Evolutionary conservation across 2,888 invertebrate genomes (phyloP).

Genomic region (Dione vanillae): DNA sequence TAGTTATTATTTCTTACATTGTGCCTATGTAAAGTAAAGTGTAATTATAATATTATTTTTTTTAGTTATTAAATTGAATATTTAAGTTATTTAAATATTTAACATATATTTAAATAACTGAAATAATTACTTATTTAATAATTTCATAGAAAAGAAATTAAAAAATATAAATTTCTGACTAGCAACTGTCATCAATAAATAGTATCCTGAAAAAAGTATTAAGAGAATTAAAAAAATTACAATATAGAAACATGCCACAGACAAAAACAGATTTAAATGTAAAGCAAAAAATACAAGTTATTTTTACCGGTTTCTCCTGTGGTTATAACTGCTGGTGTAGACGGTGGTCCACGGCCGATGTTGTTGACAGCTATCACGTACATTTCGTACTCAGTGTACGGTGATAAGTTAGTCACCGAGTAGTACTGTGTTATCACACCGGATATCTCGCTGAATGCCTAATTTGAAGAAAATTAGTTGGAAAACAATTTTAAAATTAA

Average conservation of each 20-base stretch:
- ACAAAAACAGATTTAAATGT: not conserved
- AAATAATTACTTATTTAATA: too few relatives aligned
- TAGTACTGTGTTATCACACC: constrained; percentile 97
- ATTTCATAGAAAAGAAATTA: too few relatives aligned
- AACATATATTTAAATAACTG: too few relatives aligned
- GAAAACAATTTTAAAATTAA: too few relatives aligned
- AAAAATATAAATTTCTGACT: not conserved
- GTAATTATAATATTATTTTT: too few relatives aligned
- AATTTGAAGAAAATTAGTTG: constrained; percentile 9
- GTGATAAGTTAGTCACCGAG: constrained; percentile 94
- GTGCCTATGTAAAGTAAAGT: too few relatives aligned
- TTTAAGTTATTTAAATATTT: too few relatives aligned
- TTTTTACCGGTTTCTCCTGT: constrained; percentile 97
- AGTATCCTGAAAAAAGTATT: constrained; percentile 5
- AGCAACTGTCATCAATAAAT: not conserved
- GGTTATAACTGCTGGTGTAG: constrained; percentile 94
- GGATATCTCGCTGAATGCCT: constrained; percentile 96
- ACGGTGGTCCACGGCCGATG: constrained; percentile 96
- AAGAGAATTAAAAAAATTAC: not conserved
- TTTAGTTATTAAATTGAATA: too few relatives aligned
- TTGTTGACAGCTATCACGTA: constrained; percentile 97
- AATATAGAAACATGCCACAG: constrained; percentile 20
- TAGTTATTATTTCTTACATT: too few relatives aligned
- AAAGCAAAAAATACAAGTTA: not conserved
- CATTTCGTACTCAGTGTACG: constrained; percentile 98